phyloP scores from a whole-genome alignment of 1,140 invertebrate genomes.

The Goniozus legneri region DNA sequence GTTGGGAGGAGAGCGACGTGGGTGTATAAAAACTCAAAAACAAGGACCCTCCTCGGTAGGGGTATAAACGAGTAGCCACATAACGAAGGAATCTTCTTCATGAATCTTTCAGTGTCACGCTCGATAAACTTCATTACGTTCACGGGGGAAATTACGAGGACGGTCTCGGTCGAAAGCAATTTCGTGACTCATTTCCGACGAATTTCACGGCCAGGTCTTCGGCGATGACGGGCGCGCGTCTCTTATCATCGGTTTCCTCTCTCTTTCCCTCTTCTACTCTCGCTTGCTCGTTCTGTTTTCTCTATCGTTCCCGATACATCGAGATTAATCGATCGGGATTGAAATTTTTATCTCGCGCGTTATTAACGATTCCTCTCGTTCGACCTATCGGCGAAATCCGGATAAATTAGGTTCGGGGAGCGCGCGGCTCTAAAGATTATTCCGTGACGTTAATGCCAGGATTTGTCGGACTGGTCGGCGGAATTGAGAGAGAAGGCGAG shows the following conservation, averaged over 20 bases:
- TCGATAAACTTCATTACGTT: constrained; percentile 26
- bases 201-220: constrained; percentile 5
- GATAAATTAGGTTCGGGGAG: constrained; percentile 27
- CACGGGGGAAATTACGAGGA: constrained; percentile 18
- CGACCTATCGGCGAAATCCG: constrained; percentile 11
- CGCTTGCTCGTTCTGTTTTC: constrained; percentile 7
- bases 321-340: constrained; percentile 12
- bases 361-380: constrained; percentile 3
- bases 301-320: no score
- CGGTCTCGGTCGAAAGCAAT: constrained; percentile 17
- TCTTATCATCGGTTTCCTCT: no score
- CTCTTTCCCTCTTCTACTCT: constrained; percentile 16
- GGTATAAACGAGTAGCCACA: constrained; percentile 11
- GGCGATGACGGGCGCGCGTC: no score
- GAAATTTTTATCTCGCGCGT: constrained; percentile 13
- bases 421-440: constrained; percentile 39
- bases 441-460: constrained; percentile 32
- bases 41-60: no score
- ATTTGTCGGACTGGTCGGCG: no score
- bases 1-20: no score
- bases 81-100: constrained; percentile 18
- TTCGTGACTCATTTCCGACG: constrained; percentile 20
- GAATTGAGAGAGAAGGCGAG: no score
- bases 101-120: constrained; percentile 23
- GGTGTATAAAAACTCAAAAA: no score